Evolutionary conservation across 2,797 vertebrate genomes (phyloP).

Genomic region (Psittacula echo): DNA sequence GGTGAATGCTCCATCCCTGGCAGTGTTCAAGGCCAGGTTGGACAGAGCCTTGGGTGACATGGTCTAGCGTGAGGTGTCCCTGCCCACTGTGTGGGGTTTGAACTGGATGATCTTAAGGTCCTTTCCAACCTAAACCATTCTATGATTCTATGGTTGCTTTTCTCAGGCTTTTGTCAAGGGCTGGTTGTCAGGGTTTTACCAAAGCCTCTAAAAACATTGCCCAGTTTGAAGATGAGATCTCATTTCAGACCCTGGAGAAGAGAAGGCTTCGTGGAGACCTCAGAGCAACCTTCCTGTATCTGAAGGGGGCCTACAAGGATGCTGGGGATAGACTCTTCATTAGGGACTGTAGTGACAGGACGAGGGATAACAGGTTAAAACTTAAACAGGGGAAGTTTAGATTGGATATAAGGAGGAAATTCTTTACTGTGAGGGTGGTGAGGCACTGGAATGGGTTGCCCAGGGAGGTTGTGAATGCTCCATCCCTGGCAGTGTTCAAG

Average conservation of each 20-base stretch:
- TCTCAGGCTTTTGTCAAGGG: background rate
- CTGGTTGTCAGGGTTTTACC: background rate
- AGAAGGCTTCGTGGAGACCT: background rate
- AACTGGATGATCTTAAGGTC: background rate
- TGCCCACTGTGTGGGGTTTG: background rate
- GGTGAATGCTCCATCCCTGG: background rate
- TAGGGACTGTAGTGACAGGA: background rate
- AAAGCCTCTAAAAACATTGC: background rate
- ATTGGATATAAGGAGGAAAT: background rate
- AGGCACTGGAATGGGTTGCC: background rate
- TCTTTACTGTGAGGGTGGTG: background rate
- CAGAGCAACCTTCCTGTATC: background rate
- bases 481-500: fast-evolving
- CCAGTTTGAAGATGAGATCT: background rate
- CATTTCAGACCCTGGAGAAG: background rate
- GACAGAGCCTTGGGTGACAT: background rate
- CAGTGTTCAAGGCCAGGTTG: background rate
- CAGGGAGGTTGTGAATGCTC: background rate
- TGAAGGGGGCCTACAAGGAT: background rate
- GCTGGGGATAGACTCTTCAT: background rate
- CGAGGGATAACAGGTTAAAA: background rate
- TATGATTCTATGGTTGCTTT: background rate
- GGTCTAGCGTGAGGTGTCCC: background rate
- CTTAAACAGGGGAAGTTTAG: background rate
- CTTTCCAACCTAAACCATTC: background rate